Base-by-base conservation (phyloP, 2,113 vertebrate species). In the Coturnix japonica region DNA sequence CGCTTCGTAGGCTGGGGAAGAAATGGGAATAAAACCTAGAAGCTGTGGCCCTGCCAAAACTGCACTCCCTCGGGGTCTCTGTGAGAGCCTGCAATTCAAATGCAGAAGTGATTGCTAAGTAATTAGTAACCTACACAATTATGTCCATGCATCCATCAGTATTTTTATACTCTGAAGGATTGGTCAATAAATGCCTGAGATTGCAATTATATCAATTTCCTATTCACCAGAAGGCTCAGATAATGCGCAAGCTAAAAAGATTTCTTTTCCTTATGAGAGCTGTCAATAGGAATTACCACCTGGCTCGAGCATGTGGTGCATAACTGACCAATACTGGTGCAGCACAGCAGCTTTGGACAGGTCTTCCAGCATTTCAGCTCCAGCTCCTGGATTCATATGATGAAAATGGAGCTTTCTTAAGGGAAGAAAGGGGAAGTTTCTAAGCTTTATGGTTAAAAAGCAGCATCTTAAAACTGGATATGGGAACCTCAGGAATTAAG, bases 91-190 rank as follows among this genome's bases (percentile, higher is more conserved):
- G 1, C 75, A 76, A 74, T 51, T 80, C 81, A 82, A 89, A 91
- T 65, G 59, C 59, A 84, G 31, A 75, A 91, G 56, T 88, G 93
- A 95, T 84, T 81, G 83, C 83, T 81, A 90, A 96, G 93, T 87
- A 92, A 94, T 96, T 89, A 96, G 96, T 92, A 95, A 94, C 60
- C 74, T 87, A 85, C 66, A 87, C 89, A 89, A 91, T 70, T 87
- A 71, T 59, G 67, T 91, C 75, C 89, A 59, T 49, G 66, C 77
- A 95, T 77, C 81, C 37, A 2, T 89, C 89, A 82, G 81, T 77
- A 90, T 87, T 93, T 90, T 90, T 89, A 80, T 80, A 78, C 75
- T 74, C 84, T 71, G 37, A 73, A 85, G 81, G 67, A 82, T 47
- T 60, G 87, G 75, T 91, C 95, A 89, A 88, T 90, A 91, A 93